A percentile compares a stretch with the other conserved stretches of the same genome.
phyloP scores from a whole-genome alignment of 2,113 vertebrate genomes.

The Pterocles orientalis region DNA sequence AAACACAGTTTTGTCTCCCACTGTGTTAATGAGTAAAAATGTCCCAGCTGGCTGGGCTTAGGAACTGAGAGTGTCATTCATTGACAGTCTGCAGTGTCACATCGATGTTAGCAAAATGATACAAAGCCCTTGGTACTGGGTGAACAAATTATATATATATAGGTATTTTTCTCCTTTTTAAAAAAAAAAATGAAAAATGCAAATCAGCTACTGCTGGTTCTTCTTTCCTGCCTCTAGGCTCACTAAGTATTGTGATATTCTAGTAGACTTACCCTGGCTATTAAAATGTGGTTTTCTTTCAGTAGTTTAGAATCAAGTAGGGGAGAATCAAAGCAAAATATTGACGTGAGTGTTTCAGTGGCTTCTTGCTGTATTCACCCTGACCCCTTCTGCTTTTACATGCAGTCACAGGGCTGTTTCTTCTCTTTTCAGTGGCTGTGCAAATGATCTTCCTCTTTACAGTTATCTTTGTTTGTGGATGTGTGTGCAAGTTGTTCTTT shows the following conservation, averaged over 20 bases:
- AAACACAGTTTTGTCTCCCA: background rate
- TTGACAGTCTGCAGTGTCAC: background rate
- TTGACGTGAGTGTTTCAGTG: background rate
- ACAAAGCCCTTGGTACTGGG: background rate
- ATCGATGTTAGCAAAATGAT: background rate
- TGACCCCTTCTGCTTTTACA: background rate
- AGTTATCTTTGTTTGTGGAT: background rate
- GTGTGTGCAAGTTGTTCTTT: background rate
- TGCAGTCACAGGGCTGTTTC: background rate
- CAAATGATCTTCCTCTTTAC: background rate
- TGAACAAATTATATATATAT: background rate
- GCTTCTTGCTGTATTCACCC: background rate
- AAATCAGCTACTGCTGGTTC: background rate
- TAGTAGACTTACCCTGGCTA: conserved; percentile 15
- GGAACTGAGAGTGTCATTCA: background rate
- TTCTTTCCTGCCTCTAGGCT: background rate
- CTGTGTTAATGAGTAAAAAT: background rate
- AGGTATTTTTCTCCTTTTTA: background rate
- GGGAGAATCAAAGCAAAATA: conserved; percentile 21
- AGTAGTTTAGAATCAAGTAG: conserved; percentile 21
- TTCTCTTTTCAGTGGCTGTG: background rate
- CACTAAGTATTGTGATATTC: background rate
- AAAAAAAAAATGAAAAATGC: background rate
- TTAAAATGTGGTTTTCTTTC: conserved; percentile 33
- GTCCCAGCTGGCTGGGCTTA: background rate